Percentiles rank a stretch among this genome's conserved stretches.
These are phyloP conservation scores for Anhinga anhinga DNA, from an alignment of 2,113 vertebrate species.

Conservation along the genomic window DNA sequence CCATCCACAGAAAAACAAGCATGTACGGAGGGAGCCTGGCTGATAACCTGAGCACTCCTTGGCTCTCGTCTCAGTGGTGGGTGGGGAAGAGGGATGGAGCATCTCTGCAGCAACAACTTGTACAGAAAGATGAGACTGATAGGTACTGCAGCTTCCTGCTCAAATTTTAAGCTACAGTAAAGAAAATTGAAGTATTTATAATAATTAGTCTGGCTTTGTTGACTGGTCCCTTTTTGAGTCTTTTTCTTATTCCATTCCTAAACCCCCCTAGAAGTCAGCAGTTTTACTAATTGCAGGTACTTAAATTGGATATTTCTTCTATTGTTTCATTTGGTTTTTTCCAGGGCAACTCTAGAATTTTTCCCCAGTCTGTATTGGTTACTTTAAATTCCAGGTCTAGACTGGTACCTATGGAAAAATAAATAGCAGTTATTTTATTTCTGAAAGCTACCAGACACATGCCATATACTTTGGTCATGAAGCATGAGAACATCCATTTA, in stretches of 20 bases:
- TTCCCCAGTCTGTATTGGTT: background rate
- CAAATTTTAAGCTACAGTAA: background rate
- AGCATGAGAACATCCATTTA: background rate
- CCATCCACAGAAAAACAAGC: background rate
- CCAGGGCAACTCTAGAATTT: background rate
- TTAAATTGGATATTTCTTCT: background rate
- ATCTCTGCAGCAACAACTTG: background rate
- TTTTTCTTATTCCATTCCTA: background rate
- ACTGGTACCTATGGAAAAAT: background rate
- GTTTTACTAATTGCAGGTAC: background rate
- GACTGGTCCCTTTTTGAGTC: background rate
- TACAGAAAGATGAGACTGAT: background rate
- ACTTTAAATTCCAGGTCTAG: background rate
- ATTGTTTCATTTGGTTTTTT: background rate
- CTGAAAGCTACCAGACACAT: background rate
- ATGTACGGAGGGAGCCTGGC: background rate
- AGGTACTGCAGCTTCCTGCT: background rate
- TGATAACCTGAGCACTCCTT: background rate
- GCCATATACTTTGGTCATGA: background rate
- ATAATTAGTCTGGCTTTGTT: background rate
- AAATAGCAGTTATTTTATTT: background rate
- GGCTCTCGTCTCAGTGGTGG: background rate
- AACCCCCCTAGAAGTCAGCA: background rate
- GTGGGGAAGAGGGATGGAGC: background rate
- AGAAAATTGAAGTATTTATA: background rate